These are phyloP conservation scores for Ianthella basta DNA, from an alignment of 37 sponge, comb jelly and placozoan species.

Conservation along the genomic window DNA sequence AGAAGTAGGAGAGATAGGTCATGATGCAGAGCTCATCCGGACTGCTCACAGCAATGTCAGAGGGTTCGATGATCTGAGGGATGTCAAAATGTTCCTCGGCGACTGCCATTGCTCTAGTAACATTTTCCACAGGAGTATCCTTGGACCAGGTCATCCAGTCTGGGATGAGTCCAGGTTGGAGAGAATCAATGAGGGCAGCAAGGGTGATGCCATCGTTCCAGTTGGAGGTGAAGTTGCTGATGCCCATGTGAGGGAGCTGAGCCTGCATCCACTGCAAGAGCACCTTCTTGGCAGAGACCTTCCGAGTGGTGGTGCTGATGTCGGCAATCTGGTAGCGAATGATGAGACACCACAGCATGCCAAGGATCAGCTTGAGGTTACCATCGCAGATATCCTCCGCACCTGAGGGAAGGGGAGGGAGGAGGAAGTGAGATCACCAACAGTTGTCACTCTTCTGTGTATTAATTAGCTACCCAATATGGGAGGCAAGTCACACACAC, in stretches of 20 bases:
- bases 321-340: conserved; percentile 47
- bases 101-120: conserved; percentile 37
- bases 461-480: too few relatives aligned
- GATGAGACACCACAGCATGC: conserved; percentile 49
- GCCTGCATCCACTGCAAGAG: conserved; percentile 48
- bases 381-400: conserved; percentile 58
- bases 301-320: conserved; percentile 41
- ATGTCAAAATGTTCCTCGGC: conserved; percentile 48
- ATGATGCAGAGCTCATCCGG: conserved; percentile 53
- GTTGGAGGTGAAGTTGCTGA: conserved; percentile 49
- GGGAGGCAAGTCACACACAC: too few relatives aligned
- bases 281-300: conserved; percentile 51
- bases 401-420: conserved; percentile 29
- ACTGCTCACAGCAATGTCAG: conserved; percentile 14
- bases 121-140: conserved; percentile 22
- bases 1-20: conserved; percentile 59
- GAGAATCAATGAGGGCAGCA: conserved; percentile 39
- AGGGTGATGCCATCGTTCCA: conserved; percentile 53
- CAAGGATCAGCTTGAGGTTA: conserved; percentile 64
- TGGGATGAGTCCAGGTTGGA: conserved; percentile 55
- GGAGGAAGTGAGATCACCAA: not conserved
- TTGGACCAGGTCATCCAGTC: conserved; percentile 19
- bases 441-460: too few relatives aligned
- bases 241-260: conserved; percentile 24
- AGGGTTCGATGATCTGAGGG: conserved; percentile 45